Percentiles rank a stretch among this genome's conserved stretches.
phyloP scores from a whole-genome alignment of 2,888 invertebrate species.

The Hyposoter didymator region DNA sequence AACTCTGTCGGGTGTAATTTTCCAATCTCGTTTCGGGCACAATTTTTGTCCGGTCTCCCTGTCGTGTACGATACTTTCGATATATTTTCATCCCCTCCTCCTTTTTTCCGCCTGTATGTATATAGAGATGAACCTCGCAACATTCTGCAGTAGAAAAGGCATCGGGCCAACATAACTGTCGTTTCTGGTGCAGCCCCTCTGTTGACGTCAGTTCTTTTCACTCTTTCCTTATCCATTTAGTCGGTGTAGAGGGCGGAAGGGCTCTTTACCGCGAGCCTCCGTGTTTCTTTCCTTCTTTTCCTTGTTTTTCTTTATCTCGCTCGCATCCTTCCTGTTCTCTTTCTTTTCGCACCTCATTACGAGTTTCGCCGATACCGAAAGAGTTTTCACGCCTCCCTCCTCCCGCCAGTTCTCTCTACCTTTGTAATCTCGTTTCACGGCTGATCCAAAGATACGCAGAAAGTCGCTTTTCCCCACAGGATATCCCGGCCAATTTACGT shows the following conservation, averaged over 20 bases:
- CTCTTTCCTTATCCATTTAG: slow-evolving; percentile 15
- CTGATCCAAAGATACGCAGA: slow-evolving; percentile 65
- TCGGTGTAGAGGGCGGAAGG: background rate
- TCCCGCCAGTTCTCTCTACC: background rate
- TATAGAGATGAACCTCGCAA: slow-evolving; percentile 7
- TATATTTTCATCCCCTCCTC: slow-evolving; percentile 31
- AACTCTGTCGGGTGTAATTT: slow-evolving; percentile 55
- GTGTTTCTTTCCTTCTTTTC: background rate
- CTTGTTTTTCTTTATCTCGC: background rate
- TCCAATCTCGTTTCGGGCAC: slow-evolving; percentile 58
- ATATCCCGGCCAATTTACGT: slow-evolving; percentile 63
- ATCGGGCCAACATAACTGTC: slow-evolving; percentile 60
- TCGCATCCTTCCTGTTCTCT: background rate
- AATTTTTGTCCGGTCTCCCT: slow-evolving; percentile 23
- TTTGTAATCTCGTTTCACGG: slow-evolving; percentile 62
- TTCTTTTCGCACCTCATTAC: slow-evolving; percentile 61
- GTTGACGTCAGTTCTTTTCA: slow-evolving; percentile 65
- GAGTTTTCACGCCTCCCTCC: slow-evolving; percentile 29
- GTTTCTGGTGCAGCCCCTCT: slow-evolving; percentile 48
- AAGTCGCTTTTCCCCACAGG: slow-evolving; percentile 53
- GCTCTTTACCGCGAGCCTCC: background rate
- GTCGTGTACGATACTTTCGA: slow-evolving; percentile 39
- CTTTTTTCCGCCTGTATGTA: background rate
- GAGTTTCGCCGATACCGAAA: slow-evolving; percentile 56
- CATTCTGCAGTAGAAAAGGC: slow-evolving; percentile 57